Evolutionary conservation across 2,797 vertebrate genomes (phyloP).

Genomic region (Alauda arvensis): DNA sequence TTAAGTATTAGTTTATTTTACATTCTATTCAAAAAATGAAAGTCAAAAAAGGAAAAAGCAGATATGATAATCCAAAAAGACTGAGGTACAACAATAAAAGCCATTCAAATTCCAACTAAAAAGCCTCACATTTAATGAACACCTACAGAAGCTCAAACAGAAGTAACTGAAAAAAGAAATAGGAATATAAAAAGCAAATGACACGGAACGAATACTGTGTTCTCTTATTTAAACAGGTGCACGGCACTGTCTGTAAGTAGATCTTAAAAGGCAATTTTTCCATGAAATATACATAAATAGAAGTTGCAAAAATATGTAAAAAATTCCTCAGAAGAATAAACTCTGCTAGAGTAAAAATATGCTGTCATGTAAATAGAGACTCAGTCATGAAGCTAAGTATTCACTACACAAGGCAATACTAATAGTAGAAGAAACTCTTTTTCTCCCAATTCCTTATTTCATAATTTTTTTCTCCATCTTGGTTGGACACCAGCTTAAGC

Average conservation of each 20-base stretch:
- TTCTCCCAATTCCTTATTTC: neutral
- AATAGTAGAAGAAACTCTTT: neutral
- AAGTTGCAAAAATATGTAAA: neutral
- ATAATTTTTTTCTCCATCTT: neutral
- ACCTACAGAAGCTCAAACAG: neutral
- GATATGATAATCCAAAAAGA: neutral
- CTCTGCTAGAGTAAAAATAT: neutral
- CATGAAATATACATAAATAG: neutral
- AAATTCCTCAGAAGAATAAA: neutral
- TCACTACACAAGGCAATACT: neutral
- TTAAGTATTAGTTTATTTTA: constrained; percentile 3
- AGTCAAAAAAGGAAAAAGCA: neutral
- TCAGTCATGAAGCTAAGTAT: neutral
- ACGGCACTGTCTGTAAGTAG: neutral
- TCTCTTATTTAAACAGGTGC: neutral
- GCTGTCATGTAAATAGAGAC: neutral
- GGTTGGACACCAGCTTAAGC: neutral
- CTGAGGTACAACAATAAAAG: neutral
- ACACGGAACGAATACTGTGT: neutral
- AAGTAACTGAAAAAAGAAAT: neutral
- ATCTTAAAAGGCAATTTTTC: neutral
- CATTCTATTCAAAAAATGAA: neutral
- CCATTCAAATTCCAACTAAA: neutral
- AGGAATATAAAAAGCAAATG: neutral
- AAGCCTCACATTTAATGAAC: neutral